Conservation (phyloP, 2,797 vertebrate species). For the Ctenochaetus hawaiiensis region DNA sequence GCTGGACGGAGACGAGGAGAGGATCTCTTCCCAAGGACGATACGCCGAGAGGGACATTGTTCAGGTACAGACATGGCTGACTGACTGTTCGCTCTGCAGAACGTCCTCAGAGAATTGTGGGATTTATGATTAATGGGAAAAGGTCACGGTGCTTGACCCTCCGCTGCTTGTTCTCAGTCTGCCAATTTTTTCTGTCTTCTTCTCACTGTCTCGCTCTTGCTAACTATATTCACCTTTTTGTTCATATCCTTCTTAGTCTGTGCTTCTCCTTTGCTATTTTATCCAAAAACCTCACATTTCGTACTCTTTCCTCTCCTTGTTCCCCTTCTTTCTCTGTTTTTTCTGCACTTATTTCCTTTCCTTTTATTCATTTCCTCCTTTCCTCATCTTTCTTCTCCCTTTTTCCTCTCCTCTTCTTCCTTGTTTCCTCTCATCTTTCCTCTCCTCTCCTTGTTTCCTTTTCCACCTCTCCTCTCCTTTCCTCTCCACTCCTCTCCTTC, state of each 20-base stretch:
- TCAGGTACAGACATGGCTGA: constrained; percentile 85
- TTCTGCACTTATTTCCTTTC: no score
- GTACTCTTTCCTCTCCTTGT: not conserved
- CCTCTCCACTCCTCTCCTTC: not conserved
- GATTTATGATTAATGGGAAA: constrained; percentile 44
- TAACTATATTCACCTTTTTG: not conserved
- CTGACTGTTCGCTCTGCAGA: constrained; percentile 21
- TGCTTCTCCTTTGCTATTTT: not conserved
- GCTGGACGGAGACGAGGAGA: constrained; percentile 95
- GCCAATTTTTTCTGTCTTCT: constrained; percentile 21
- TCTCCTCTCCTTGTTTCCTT: not conserved
- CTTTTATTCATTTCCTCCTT: no score
- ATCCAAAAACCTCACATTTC: not conserved
- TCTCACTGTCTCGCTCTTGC: not conserved
- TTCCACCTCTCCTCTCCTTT: not conserved
- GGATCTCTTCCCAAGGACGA: constrained; percentile 96
- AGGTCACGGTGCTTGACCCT: constrained; percentile 38
- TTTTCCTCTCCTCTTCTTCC: no score
- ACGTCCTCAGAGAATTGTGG: constrained; percentile 25
- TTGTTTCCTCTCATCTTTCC: not conserved
- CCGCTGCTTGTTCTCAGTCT: constrained; percentile 29
- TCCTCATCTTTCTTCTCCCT: no score
- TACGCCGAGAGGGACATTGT: constrained; percentile 98
- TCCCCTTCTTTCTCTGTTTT: not conserved
- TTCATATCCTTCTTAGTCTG: constrained; percentile 12